Evolutionary conservation across 1,140 invertebrate species (phyloP).

Genomic region (Lasaia peninsularis): DNA sequence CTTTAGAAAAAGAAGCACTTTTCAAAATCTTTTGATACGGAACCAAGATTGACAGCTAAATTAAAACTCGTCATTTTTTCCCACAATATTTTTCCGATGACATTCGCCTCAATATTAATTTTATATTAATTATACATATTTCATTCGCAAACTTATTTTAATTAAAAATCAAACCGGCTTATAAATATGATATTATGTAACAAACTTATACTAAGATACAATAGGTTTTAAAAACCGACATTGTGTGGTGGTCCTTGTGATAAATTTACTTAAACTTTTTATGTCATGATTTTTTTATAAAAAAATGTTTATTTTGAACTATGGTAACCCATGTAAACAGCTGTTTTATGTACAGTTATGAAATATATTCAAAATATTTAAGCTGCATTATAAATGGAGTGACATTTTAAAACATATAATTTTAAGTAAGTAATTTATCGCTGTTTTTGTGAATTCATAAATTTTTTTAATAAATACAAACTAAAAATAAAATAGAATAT

Average conservation of each 20-base stretch:
- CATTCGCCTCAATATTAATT: background rate
- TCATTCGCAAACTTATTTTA: background rate
- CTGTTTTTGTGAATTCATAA: too few species aligned
- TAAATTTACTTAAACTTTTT: background rate
- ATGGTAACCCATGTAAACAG: background rate
- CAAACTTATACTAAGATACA: background rate
- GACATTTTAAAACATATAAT: too few species aligned
- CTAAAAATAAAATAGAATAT: too few species aligned
- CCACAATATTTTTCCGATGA: background rate
- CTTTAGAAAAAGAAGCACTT: too few species aligned
- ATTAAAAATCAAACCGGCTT: slow-evolving; percentile 1
- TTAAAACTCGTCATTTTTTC: background rate
- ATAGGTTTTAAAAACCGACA: background rate
- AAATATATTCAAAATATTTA: background rate
- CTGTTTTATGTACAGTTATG: background rate
- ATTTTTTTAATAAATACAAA: too few species aligned
- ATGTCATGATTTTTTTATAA: background rate
- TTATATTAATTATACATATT: background rate
- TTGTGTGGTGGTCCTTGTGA: slow-evolving; percentile 1
- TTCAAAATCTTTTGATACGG: too few species aligned
- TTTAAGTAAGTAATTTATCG: too few species aligned
- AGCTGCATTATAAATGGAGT: too few species aligned
- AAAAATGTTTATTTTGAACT: background rate
- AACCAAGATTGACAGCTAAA: too few species aligned
- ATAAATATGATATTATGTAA: background rate